Evolutionary conservation across 2,888 invertebrate genomes (phyloP), one percentile per base, ranked within the genome.

Genomic region (Phlogophora meticulosa): DNA sequence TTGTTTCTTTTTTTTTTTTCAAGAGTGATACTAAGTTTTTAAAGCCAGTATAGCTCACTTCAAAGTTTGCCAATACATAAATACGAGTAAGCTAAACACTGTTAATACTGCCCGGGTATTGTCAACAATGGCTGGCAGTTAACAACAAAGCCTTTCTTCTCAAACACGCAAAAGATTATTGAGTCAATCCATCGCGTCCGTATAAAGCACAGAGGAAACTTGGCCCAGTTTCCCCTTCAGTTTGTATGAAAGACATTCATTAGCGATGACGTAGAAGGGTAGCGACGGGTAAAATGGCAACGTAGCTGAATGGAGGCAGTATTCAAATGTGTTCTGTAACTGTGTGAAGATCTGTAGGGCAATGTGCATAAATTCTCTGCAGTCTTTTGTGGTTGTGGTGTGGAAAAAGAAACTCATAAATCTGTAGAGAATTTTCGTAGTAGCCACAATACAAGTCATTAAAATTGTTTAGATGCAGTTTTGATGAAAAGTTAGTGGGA

Each of bases 191-290:
- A 66, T 22, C 20, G 42, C 32, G 28, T 51, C 24, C 32, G 9
- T 24, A 43, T 22, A 51, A 46, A 56, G 45, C 43, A 36, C 17
- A 34, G 48, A 48, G 56, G 61, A 64, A 81, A 68, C 61, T 65
- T 59, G 74, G 28, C 58, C 82, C 56, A 75, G 51, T 79, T 74
- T 74, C 67, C 59, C 58, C 80, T 73, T 32, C 51, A 67, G 68
- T 79, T 43, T 46, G 45, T 22, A 62, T 78, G 82, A 78, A 81
- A 73, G 58, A 78, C 59, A 73, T 78, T 81, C 74, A 81, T 78
- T 78, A 81, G 28, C 32, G 15, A 38, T 53, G 68, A 59, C 55
- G 53, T 70, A 5, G 42, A 78, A 63, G 53, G 68, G 68, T 63
- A 38, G 64, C 20, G 45, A 10, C 45, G 69, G 61, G 61, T 28